Conservation (phyloP, 2,888 invertebrate genomes). For the Gandaritis pyraliata region DNA sequence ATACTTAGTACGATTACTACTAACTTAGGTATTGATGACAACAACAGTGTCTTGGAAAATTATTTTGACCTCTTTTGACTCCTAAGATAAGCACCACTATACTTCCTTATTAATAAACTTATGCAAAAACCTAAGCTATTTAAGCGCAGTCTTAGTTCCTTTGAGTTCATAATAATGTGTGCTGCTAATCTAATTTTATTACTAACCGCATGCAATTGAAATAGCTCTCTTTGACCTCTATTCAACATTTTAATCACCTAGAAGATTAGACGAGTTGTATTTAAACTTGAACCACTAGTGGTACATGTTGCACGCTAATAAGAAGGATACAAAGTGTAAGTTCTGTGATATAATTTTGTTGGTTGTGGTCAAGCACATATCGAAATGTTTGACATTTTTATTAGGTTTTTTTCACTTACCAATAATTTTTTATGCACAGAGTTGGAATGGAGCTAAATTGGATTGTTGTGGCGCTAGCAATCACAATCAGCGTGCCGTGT, state of each 20-base stretch:
- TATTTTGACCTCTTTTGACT: conserved; percentile 18
- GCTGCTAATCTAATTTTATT: conserved; percentile 4
- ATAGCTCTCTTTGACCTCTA: conserved; percentile 29
- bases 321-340: conserved; percentile 22
- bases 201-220: neutral
- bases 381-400: no score
- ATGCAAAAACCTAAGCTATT: no score
- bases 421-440: conserved; percentile 11
- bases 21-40: no score
- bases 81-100: neutral
- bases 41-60: conserved; percentile 13
- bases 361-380: no score
- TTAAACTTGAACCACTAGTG: conserved; percentile 20
- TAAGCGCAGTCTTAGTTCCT: no score
- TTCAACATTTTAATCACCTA: conserved; percentile 18
- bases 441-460: conserved; percentile 22
- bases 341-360: conserved; percentile 2
- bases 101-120: conserved; percentile 1
- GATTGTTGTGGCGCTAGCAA: conserved; percentile 37
- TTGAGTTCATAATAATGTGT: no score
- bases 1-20: neutral
- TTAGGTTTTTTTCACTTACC: no score
- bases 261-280: conserved; percentile 23
- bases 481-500: conserved; percentile 28
- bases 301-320: conserved; percentile 15